Base-by-base conservation (phyloP, 2,888 invertebrate species). In the Cheilosia impressa region DNA sequence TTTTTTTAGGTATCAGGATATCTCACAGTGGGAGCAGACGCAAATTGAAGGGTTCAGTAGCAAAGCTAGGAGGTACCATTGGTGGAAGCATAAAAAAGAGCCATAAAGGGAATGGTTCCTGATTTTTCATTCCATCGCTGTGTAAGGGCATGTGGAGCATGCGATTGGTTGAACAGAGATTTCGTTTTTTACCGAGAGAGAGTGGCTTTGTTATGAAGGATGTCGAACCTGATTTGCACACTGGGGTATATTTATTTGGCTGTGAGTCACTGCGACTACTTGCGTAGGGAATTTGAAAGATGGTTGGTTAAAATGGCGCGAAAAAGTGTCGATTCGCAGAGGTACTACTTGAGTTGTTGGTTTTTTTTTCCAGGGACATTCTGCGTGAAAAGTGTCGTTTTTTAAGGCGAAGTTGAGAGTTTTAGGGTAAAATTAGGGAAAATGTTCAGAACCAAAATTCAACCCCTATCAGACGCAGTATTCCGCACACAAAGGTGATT, bases 21-120 rank as follows among this genome's bases (percentile, higher is more conserved):
- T 72, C 63, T 47, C 76, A 82, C 78, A 83, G 75, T 79, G 73
- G 84, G 87, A 87, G 87, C 87, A 87, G 84, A 87, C 82, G 82
- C 84, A 87, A 88, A 82, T 84, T 76, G 76, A 82, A 82, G 84
- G 84, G 84, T 84, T 80, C 72, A 60, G 55, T 71, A 22, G 43
- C 55, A 34, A 38, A 45, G 53, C 34, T 57, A 87, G 78, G 83
- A 78, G 75, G 73, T 38, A 17, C 63, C 60, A 72, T 78, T 82
- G 73, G 73, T 58, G 57, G 69, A 71, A 24, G 58, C 52, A 76
- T 50, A 81, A 80, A 80, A 76, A 80, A 76, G 69, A 69, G 52
- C 62, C 43, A 57, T 58, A 13, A 24, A 50, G 69, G 58, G 43
- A 76, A 75, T 66, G 62, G 80, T 60, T 78, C 15, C 31, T n/a